These are phyloP conservation scores for Drosophila ezoana DNA, from an alignment of 2,888 invertebrate species.

Conservation along the genomic window DNA sequence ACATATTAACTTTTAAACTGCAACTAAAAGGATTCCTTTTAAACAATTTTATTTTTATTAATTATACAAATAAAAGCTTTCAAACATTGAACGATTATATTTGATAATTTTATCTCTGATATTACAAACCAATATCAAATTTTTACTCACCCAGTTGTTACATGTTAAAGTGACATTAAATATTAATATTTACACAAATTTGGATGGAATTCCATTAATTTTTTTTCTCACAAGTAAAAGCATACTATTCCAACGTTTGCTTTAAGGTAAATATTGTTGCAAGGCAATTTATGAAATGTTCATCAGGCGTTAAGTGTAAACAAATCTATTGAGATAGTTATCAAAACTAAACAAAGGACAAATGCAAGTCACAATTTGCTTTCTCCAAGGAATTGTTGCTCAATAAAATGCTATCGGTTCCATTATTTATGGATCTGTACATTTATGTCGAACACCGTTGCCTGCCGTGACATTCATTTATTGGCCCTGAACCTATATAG, in stretches of 20 bases:
- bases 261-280: conserved; percentile 6
- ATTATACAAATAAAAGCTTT: neutral
- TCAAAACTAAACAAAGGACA: conserved; percentile 16
- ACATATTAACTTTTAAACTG: too few relatives aligned
- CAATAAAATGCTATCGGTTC: conserved; percentile 22
- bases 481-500: conserved; percentile 38
- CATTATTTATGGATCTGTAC: conserved; percentile 31
- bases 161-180: neutral
- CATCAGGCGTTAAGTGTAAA: conserved; percentile 19
- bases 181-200: neutral
- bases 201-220: neutral
- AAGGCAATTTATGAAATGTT: conserved; percentile 13
- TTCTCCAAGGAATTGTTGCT: conserved; percentile 6
- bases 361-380: conserved; percentile 34
- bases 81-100: neutral
- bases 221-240: neutral
- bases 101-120: neutral
- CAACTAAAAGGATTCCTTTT: too few relatives aligned
- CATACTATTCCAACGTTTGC: neutral
- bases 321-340: conserved; percentile 10
- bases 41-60: too few relatives aligned
- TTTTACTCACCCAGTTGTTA: too few relatives aligned
- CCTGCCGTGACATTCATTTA: conserved; percentile 33
- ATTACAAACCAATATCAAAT: neutral
- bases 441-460: conserved; percentile 19